Evolutionary conservation across 2,113 vertebrate species (phyloP).

Genomic region (Uria aalge): DNA sequence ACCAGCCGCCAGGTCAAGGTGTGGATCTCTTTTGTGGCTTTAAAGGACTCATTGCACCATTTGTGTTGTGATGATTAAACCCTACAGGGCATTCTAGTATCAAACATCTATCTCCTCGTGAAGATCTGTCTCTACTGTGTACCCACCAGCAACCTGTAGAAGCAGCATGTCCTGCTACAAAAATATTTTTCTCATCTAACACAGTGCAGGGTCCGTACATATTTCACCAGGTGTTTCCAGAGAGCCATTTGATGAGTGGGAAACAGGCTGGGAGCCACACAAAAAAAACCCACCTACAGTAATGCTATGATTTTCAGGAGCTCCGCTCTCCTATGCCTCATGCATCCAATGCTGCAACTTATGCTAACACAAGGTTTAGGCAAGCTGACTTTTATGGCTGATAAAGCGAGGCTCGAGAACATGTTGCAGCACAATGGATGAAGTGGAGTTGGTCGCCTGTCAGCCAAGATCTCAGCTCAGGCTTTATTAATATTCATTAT

Average conservation of each 20-base stretch:
- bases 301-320: neutral
- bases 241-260: neutral
- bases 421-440: neutral
- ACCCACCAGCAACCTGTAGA: neutral
- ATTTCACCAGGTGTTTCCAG: neutral
- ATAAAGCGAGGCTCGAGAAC: neutral
- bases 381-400: neutral
- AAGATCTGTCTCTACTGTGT: neutral
- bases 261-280: neutral
- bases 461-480: neutral
- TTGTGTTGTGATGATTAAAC: neutral
- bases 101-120: neutral
- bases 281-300: neutral
- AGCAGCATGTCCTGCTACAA: neutral
- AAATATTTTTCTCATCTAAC: neutral
- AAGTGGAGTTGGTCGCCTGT: constrained; percentile 1
- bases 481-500: neutral
- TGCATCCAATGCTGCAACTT: neutral
- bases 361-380: neutral
- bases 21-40: fast-evolving
- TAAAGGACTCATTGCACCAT: neutral
- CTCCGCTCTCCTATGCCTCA: neutral
- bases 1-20: neutral
- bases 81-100: neutral
- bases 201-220: neutral